phyloP scores from a whole-genome alignment of 1,140 invertebrate species.

The Caligus rogercresseyi region DNA sequence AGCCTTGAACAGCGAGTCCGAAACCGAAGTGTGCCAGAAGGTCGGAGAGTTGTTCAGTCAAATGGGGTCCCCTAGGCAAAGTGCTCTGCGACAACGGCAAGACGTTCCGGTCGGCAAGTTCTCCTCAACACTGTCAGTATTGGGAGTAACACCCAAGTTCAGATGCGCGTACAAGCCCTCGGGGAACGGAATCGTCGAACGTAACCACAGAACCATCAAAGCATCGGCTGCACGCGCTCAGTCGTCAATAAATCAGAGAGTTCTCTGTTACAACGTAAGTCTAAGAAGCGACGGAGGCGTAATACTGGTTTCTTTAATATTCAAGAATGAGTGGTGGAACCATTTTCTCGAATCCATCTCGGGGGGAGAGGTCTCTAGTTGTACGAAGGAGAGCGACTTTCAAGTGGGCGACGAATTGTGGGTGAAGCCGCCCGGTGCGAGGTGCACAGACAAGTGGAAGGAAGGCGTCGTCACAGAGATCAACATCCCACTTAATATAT shows the following conservation, averaged over 20 bases:
- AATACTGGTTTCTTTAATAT: neutral
- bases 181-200: neutral
- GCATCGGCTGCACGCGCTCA: neutral
- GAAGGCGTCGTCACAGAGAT: neutral
- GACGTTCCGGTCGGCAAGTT: neutral
- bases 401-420: neutral
- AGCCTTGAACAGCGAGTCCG: neutral
- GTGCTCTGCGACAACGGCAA: neutral
- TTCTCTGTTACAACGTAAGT: neutral
- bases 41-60: neutral
- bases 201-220: neutral
- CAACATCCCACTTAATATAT: neutral
- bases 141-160: neutral
- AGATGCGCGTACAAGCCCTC: neutral
- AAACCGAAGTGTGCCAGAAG: neutral
- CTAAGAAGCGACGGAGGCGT: neutral
- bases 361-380: neutral
- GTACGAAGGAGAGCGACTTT: neutral
- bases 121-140: neutral
- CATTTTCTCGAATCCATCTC: neutral
- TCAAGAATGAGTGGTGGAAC: neutral
- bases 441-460: neutral
- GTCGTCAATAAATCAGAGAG: neutral
- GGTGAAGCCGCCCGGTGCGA: neutral
- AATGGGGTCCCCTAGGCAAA: neutral